Percentiles rank a stretch among this genome's conserved stretches.
phyloP scores from a whole-genome alignment of 2,888 invertebrate species.

The Drosophila mayaguana region DNA sequence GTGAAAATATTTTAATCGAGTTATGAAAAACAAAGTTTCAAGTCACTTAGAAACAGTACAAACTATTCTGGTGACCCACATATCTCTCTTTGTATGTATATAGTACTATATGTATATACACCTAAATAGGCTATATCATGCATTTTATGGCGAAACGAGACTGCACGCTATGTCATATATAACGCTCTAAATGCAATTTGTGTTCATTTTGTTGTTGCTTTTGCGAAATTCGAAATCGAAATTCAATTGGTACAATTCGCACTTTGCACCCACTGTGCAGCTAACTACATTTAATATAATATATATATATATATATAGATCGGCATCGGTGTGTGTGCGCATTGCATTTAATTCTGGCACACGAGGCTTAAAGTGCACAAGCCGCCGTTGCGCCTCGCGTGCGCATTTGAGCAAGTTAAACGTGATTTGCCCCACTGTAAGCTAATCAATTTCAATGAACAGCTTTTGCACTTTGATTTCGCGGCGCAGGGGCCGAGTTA shows the following conservation, averaged over 20 bases:
- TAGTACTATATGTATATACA: background rate
- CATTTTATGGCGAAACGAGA: constrained; percentile 1
- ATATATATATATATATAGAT: background rate
- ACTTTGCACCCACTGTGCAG: constrained; percentile 50
- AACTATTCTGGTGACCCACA: too few species aligned
- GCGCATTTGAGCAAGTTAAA: background rate
- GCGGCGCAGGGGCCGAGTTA: background rate
- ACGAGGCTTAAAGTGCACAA: background rate
- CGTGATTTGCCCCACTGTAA: constrained; percentile 11
- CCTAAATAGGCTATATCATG: background rate
- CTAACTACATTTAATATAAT: background rate
- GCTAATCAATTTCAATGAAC: constrained; percentile 66
- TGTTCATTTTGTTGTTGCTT: constrained; percentile 5
- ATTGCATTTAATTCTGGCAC: constrained; percentile 42
- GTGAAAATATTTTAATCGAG: background rate
- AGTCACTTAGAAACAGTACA: constrained; percentile 1
- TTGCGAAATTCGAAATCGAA: constrained; percentile 22
- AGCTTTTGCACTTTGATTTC: constrained; percentile 54
- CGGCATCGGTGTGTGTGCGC: background rate
- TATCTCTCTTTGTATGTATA: background rate
- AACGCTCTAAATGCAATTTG: background rate
- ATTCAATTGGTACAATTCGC: constrained; percentile 34
- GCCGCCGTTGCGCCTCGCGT: background rate
- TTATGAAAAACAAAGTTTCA: background rate
- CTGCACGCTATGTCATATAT: constrained; percentile 4